Conservation (phyloP, 1,140 invertebrate genomes). For the Apis florea region DNA sequence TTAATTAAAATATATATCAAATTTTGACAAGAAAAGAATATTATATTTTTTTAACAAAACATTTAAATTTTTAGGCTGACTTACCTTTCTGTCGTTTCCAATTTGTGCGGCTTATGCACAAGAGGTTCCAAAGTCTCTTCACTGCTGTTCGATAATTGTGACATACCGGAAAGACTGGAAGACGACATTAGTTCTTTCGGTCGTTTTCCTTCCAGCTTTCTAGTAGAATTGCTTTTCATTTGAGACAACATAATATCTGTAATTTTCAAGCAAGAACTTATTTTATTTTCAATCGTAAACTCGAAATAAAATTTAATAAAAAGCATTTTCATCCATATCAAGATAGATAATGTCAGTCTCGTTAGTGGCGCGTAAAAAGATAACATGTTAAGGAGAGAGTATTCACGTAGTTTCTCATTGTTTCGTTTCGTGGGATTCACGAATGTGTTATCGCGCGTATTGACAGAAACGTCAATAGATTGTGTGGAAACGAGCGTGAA, state of each 20-base stretch:
- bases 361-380: slow-evolving; percentile 3
- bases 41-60: neutral
- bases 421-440: neutral
- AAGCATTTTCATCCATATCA: neutral
- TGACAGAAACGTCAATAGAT: slow-evolving; percentile 41
- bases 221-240: slow-evolving; percentile 64
- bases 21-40: neutral
- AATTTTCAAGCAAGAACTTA: neutral
- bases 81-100: slow-evolving; percentile 71
- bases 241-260: slow-evolving; percentile 73
- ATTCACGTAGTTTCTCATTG: slow-evolving; percentile 12
- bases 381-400: neutral
- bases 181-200: slow-evolving; percentile 78
- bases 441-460: neutral
- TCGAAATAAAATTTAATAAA: neutral
- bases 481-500: neutral
- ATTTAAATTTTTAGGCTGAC: slow-evolving; percentile 5
- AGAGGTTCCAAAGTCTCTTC: slow-evolving; percentile 77
- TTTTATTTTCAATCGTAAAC: neutral
- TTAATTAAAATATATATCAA: neutral
- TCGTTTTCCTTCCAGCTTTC: slow-evolving; percentile 74
- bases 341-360: neutral
- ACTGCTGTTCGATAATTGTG: slow-evolving; percentile 78
- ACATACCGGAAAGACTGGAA: slow-evolving; percentile 78
- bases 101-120: slow-evolving; percentile 72